Base-by-base conservation (phyloP, 1,140 invertebrate species). In the Cydia fagiglandana region DNA sequence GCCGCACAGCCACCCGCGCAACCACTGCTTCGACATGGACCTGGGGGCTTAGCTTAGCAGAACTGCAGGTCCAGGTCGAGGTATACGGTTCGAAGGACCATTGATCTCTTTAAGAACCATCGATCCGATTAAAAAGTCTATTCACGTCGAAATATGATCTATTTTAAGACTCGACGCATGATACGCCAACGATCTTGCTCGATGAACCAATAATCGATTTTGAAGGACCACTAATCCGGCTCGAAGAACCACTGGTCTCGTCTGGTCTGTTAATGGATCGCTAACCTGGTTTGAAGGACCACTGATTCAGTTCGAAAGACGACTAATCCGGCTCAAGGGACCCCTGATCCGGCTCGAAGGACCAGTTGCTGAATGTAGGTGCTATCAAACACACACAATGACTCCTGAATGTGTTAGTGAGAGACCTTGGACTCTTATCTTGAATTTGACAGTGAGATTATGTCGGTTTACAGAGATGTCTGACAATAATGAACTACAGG, bases 21-120 rank as follows among this genome's bases (percentile, higher is more conserved):
- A 84, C 13, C 84, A 84, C 66, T 92, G 90, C 84, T 92, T 92
- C 84, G 88, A 90, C 73, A 92, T 92, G 90, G 90, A 92, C 78
- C 81, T 92, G 0, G 86, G 88, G 0, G 86, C 85, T 4, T 91
- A 86, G 56, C 9, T 9, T 2, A 13, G 12, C 41, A 5, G 7
- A 6, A 45, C 38, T 41, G 41, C 13, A 13, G 41, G 2, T 45
- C 41, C 5, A 5, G 34, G 4, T 34, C 34, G 34, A 45, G 10
- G 41, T 17, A n/a, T 17, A 17, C 17, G 17, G 56, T 61, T 61
- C 53, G n/a, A 53, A 53, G 17, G 17, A 10, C 7, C 56, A 24
- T 20, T 20, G 6, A 24, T 20, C 56, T n/a, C 45, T 15, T 15
- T 3, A 47, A 13, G 12, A 2, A n/a, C 10, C 56, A 12, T 1